These are phyloP conservation scores for Tenthredo amoena DNA, from an alignment of 2,888 invertebrate genomes.

Conservation along the genomic window DNA sequence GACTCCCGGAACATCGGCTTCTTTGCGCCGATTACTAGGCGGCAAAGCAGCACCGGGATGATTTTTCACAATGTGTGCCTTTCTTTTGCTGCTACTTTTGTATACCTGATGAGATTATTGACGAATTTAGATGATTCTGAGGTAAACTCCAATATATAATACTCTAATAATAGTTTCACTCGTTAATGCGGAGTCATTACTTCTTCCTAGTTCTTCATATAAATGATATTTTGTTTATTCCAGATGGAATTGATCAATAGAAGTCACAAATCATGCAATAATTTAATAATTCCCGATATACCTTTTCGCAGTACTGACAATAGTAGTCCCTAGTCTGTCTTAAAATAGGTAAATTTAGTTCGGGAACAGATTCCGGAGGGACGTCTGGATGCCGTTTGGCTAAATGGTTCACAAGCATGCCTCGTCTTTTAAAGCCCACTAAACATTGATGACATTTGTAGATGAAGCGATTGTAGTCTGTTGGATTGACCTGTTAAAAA, in stretches of 20 bases:
- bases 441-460: conserved; percentile 89
- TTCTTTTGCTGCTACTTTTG: conserved; percentile 91
- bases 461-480: conserved; percentile 86
- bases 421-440: conserved; percentile 89
- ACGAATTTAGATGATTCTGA: neutral
- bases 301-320: conserved; percentile 91
- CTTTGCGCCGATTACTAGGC: conserved; percentile 78
- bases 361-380: conserved; percentile 84
- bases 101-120: conserved; percentile 80
- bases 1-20: conserved; percentile 77
- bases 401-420: conserved; percentile 92
- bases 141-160: neutral
- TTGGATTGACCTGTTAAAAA: conserved; percentile 77
- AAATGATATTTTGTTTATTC: neutral
- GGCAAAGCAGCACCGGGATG: conserved; percentile 89
- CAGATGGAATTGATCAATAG: neutral
- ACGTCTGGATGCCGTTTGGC: conserved; percentile 88
- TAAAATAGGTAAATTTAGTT: conserved; percentile 88
- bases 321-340: conserved; percentile 89
- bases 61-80: conserved; percentile 89
- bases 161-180: too few species aligned
- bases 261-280: neutral
- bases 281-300: conserved; percentile 60
- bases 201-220: neutral
- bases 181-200: too few species aligned